Evolutionary conservation across 2,888 invertebrate species (phyloP), one percentile per base, ranked within the genome.

Genomic region (Caprella mutica): DNA sequence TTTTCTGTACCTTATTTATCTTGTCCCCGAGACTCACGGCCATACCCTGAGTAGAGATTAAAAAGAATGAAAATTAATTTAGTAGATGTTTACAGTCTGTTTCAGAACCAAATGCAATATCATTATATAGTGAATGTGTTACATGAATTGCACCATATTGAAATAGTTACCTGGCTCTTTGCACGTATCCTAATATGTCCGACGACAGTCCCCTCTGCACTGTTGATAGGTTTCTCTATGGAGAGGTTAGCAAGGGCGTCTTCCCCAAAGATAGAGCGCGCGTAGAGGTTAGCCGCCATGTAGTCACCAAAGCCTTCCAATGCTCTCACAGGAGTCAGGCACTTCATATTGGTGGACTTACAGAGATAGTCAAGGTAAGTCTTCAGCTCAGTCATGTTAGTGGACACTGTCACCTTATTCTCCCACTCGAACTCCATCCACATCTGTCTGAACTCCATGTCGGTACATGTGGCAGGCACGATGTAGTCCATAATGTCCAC

Each of bases 341-440:
- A 96, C 71, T 92, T 92, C 97, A 99, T 98, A 73, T 99, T 99
- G 61, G 98, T 98, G 68, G 90, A 89, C 66, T 85, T 84, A 56
- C 97, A 77, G 52, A 99, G 77, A 71, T 96, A 93, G 61, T 85
- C 83, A 55, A 99, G 78, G 76, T 96, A 99, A 67, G 91, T 91
- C 66, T 87, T 81, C 57, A 98, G 78, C 72, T 96, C 94, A 0
- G 86, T 86, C 66, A 98, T 82, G 51, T 84, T 84, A 1, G 98
- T 98, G 72, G 91, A 91, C 2, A 97, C 94, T 0, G 92, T 85
- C 40, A 90, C 93, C 81, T 99, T 99, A 75, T 99, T 99, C 77
- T 99, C 98, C 98, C 98, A 99, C 76, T 99, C 98, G 76, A 99
- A 99, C 78, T 97, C 97, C 2, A 94, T 92, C 98, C 98, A 99